A percentile compares a stretch with the other conserved stretches of the same genome.
Conservation (phyloP, 2,113 vertebrate species). For the Nibea coibor region DNA sequence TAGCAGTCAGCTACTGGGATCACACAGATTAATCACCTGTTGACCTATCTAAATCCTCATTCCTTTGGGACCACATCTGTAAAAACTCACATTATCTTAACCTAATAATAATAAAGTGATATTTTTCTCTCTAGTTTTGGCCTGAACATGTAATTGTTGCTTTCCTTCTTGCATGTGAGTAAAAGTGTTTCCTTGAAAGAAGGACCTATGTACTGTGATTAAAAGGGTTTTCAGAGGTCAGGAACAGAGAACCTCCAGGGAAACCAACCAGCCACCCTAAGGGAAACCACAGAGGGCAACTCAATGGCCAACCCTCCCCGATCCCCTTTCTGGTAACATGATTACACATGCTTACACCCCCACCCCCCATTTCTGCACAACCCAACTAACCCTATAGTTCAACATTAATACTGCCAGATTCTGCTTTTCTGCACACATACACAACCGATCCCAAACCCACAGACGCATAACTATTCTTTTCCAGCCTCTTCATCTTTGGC, state of each 20-base stretch:
- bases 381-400: slow-evolving; percentile 48
- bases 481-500: slow-evolving; percentile 63
- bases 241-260: slow-evolving; percentile 38
- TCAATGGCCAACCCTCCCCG: neutral
- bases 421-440: slow-evolving; percentile 33
- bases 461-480: slow-evolving; percentile 40
- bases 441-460: slow-evolving; percentile 45
- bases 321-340: slow-evolving; percentile 10
- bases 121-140: neutral
- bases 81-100: slow-evolving; percentile 1
- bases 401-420: slow-evolving; percentile 37
- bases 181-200: neutral
- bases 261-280: slow-evolving; percentile 27
- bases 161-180: neutral
- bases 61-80: slow-evolving; percentile 29
- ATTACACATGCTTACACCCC: neutral
- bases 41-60: slow-evolving; percentile 42
- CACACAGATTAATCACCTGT: slow-evolving; percentile 55
- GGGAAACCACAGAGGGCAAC: slow-evolving; percentile 22
- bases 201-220: slow-evolving; percentile 13
- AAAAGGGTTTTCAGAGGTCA: slow-evolving; percentile 46
- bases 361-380: slow-evolving; percentile 2
- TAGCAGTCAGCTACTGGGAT: slow-evolving; percentile 36
- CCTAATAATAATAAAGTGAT: neutral
- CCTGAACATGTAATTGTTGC: neutral